Percentiles rank a stretch among this genome's conserved stretches.
Conservation (phyloP, 2,113 vertebrate genomes). For the Zingel zingel region DNA sequence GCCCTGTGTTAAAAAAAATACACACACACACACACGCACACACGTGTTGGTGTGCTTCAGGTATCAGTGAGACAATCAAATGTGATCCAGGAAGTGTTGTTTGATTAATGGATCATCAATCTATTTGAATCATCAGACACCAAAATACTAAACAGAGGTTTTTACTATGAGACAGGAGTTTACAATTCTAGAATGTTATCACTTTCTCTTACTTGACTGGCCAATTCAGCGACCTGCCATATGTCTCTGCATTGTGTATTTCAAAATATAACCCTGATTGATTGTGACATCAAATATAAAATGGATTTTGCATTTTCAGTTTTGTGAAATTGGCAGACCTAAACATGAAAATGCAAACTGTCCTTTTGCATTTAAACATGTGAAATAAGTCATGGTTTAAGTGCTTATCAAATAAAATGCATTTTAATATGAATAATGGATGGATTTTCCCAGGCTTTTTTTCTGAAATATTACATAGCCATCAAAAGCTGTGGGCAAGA, state of each 20-base stretch:
- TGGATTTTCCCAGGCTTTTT: neutral
- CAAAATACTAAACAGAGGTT: neutral
- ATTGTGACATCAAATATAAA: conserved; percentile 6
- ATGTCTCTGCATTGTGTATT: neutral
- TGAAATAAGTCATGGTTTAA: conserved; percentile 1
- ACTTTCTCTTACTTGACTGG: neutral
- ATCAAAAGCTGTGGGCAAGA: conserved; percentile 5
- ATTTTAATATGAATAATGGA: neutral
- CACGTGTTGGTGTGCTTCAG: conserved; percentile 5
- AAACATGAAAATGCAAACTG: conserved; percentile 18
- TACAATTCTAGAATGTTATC: neutral
- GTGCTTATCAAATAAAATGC: conserved; percentile 2
- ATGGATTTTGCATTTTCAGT: neutral
- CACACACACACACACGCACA: no score
- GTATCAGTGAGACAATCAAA: conserved; percentile 16
- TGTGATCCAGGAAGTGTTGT: neutral
- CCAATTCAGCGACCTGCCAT: neutral
- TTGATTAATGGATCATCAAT: conserved; percentile 3
- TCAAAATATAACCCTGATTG: neutral
- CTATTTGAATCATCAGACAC: neutral
- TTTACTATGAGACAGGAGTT: neutral
- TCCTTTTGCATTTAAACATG: conserved; percentile 14
- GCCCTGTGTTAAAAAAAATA: neutral
- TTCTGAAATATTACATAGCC: conserved; percentile 1
- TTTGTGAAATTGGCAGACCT: neutral